Conservation (phyloP, 2,113 vertebrate species). For the Mirounga angustirostris region DNA sequence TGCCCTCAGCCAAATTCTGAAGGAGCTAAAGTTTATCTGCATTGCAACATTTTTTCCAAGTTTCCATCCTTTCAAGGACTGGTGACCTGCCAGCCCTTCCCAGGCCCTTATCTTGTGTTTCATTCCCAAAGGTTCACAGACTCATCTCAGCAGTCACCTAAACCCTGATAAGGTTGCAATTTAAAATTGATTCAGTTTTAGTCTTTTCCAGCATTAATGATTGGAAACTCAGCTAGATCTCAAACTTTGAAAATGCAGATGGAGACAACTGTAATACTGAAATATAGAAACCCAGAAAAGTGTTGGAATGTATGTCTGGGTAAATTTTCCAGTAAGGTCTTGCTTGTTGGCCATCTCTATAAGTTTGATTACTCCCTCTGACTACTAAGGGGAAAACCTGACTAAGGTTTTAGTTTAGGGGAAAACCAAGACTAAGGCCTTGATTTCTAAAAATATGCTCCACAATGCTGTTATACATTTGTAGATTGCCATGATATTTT, state of each 20-base stretch:
- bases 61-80: not conserved
- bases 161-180: not conserved
- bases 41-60: not conserved
- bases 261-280: not conserved
- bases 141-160: not conserved
- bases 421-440: not conserved
- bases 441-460: not conserved
- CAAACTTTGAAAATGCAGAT: not conserved
- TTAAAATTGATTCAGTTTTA: conserved; percentile 19
- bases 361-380: not conserved
- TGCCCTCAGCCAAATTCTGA: not conserved
- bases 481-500: conserved; percentile 15
- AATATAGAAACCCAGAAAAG: not conserved
- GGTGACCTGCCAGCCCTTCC: not conserved
- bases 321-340: not conserved
- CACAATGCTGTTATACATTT: not conserved
- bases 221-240: not conserved
- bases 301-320: not conserved
- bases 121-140: not conserved
- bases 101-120: not conserved
- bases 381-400: not conserved
- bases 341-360: not conserved
- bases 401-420: not conserved
- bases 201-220: not conserved
- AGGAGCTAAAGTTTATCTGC: not conserved